Base-by-base conservation (phyloP, 2,888 invertebrate genomes). In the Hirtodrosophila histrioides region DNA sequence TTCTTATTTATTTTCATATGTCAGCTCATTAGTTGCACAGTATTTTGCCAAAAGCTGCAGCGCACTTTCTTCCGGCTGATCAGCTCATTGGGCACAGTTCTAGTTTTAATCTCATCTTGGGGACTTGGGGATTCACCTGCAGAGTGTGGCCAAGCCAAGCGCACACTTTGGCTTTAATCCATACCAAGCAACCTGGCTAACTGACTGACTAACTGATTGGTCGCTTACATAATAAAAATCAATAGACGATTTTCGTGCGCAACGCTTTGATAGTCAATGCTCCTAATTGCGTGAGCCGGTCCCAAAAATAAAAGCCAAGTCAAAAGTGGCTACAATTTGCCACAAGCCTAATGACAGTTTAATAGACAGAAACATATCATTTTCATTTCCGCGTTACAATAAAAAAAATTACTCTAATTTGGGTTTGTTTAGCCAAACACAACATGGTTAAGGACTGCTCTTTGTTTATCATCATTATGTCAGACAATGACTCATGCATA, bases 21-120 rank as follows among this genome's bases (percentile, higher is more conserved):
- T 68, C 9, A 54, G 40, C 62, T 51, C 56, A 66, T 69, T 71
- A 69, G 65, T 63, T 71, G 76, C 55, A 56, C 62, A 66, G 51
- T 65, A 68, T 80, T 72, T 62, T 61, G 62, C 48, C 69, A 69
- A 58, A 69, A 50, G 27, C 35, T 50, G 46, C 48, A 60, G 58
- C 56, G 71, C 67, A 80, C 75, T 86, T 72, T 63, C 66, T 82
- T 86, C 86, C 82, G 61, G 75, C 58, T 82, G 78, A 86, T 75
- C 82, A 70, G 86, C 84, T 82, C 82, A 82, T 77, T 82, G 74
- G 48, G 68, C 82, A 86, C 69, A 60, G 36, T 40, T 60, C 60
- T 68, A 67, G 69, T 70, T 69, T 54, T 44, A 57, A 74, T 69
- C 56, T 54, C 53, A 54, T 62, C 48, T n/a, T n/a, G n/a, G n/a